A percentile compares a stretch with the other conserved stretches of the same genome.
These are phyloP conservation scores for Agelas oroides DNA, from an alignment of 37 sponge, comb jelly and placozoan genomes.

Conservation along the genomic window DNA sequence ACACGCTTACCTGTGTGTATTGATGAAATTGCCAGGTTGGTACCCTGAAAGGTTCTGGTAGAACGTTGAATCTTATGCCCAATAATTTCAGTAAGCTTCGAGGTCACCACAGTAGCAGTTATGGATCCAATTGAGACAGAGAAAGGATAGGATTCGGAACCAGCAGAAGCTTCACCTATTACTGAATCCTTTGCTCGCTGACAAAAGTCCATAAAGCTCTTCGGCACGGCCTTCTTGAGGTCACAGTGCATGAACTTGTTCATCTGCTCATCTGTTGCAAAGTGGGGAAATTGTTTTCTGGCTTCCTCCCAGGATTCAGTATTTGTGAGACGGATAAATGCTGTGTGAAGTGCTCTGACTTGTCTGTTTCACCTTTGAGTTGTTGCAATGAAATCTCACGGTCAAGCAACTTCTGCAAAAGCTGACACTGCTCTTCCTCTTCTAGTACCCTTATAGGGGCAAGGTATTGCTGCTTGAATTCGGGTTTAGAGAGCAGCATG, in stretches of 20 bases:
- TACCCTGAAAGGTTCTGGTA: too few species aligned
- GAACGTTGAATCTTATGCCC: too few species aligned
- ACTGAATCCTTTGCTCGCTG: slow-evolving; percentile 8
- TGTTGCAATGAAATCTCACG: slow-evolving; percentile 16
- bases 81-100: too few species aligned
- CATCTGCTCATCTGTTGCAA: slow-evolving; percentile 18
- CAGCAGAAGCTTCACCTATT: too few species aligned
- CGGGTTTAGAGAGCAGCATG: neutral
- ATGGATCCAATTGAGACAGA: too few species aligned
- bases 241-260: slow-evolving; percentile 1
- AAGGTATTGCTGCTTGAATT: slow-evolving; percentile 28
- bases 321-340: slow-evolving; percentile 22
- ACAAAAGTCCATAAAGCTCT: slow-evolving; percentile 17
- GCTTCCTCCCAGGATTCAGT: slow-evolving; percentile 36
- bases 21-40: too few species aligned
- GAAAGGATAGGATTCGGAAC: too few species aligned
- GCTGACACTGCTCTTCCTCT: neutral
- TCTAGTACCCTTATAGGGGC: slow-evolving; percentile 4
- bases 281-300: neutral
- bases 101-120: too few species aligned
- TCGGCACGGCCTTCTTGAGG: slow-evolving; percentile 9
- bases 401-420: neutral
- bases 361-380: neutral
- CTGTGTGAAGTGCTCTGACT: slow-evolving; percentile 5
- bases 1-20: too few species aligned